Evolutionary conservation across 92 coral and sea anemone genomes (phyloP).

Genomic region (Porites lobata): DNA sequence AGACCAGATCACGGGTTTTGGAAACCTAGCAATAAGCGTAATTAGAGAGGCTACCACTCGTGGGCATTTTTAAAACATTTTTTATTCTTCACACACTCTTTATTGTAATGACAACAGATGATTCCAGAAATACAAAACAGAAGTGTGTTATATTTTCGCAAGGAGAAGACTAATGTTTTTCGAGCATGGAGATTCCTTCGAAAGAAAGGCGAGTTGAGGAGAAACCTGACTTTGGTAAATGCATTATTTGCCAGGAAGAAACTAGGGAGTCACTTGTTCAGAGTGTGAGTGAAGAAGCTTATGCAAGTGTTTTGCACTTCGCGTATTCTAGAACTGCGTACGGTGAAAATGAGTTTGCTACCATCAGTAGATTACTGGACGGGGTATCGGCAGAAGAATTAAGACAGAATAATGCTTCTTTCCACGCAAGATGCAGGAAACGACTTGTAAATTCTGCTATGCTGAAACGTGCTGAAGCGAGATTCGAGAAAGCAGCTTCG

Average conservation of each 20-base stretch:
- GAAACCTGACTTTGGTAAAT: background rate
- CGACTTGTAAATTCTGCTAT: constrained; percentile 38
- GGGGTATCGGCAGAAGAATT: constrained; percentile 43
- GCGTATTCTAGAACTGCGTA: constrained; percentile 27
- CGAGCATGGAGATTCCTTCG: constrained; percentile 33
- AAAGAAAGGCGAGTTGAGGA: background rate
- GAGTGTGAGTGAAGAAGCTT: constrained; percentile 38
- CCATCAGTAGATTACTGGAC: constrained; percentile 33
- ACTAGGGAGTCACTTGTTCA: constrained; percentile 50
- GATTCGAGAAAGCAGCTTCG: too few relatives aligned
- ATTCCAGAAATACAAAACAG: background rate
- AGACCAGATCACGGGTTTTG: background rate
- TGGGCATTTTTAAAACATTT: background rate
- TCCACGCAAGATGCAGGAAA: constrained; percentile 11
- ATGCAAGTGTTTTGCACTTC: constrained; percentile 35
- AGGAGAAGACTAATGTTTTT: background rate
- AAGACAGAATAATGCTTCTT: constrained; percentile 35
- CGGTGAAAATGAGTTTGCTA: constrained; percentile 46
- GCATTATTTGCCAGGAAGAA: constrained; percentile 38
- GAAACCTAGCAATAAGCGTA: background rate
- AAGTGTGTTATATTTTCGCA: background rate
- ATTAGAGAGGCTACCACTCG: background rate
- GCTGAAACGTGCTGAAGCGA: constrained; percentile 37
- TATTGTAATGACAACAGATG: background rate
- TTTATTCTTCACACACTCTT: background rate